These are phyloP conservation scores for Cristatella mucedo DNA, from an alignment of 2,888 invertebrate genomes.

Conservation along the genomic window DNA sequence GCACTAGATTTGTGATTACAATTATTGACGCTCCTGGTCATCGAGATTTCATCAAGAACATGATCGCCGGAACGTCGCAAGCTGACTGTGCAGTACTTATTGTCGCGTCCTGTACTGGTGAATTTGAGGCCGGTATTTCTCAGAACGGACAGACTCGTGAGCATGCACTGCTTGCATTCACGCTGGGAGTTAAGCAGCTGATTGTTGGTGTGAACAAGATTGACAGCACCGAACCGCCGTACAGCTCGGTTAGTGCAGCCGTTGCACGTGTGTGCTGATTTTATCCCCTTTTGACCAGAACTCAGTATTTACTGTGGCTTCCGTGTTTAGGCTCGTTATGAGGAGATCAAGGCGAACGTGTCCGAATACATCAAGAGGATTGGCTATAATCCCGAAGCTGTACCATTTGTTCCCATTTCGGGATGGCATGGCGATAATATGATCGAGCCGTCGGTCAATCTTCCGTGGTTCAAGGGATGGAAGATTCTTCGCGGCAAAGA, in stretches of 20 bases:
- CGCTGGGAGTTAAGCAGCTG: slow-evolving; percentile 93
- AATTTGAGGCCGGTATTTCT: slow-evolving; percentile 98
- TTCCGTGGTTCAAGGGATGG: slow-evolving; percentile 89
- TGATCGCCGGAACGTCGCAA: slow-evolving; percentile 84
- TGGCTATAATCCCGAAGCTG: slow-evolving; percentile 92
- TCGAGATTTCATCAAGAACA: slow-evolving; percentile 99
- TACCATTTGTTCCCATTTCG: slow-evolving; percentile 97
- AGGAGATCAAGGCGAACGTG: slow-evolving; percentile 98
- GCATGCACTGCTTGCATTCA: slow-evolving; percentile 92
- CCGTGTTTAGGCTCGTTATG: slow-evolving; percentile 51
- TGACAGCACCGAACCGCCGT: slow-evolving; percentile 92
- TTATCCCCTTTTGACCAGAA: neutral
- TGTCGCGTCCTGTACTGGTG: slow-evolving; percentile 96
- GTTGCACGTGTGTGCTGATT: neutral
- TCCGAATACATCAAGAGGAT: slow-evolving; percentile 97
- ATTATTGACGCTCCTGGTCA: slow-evolving; percentile 99
- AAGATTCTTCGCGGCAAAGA: slow-evolving; percentile 54
- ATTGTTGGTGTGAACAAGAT: slow-evolving; percentile 99
- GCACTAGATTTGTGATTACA: slow-evolving; percentile 83
- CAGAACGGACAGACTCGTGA: slow-evolving; percentile 99
- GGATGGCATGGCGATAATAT: slow-evolving; percentile 99
- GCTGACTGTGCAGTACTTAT: slow-evolving; percentile 97
- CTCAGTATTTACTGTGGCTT: neutral
- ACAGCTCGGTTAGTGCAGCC: slow-evolving; percentile 49
- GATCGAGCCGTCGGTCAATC: slow-evolving; percentile 84